Evolutionary conservation across 2,888 invertebrate species (phyloP).

Genomic region (Pharmacophagus antenor): DNA sequence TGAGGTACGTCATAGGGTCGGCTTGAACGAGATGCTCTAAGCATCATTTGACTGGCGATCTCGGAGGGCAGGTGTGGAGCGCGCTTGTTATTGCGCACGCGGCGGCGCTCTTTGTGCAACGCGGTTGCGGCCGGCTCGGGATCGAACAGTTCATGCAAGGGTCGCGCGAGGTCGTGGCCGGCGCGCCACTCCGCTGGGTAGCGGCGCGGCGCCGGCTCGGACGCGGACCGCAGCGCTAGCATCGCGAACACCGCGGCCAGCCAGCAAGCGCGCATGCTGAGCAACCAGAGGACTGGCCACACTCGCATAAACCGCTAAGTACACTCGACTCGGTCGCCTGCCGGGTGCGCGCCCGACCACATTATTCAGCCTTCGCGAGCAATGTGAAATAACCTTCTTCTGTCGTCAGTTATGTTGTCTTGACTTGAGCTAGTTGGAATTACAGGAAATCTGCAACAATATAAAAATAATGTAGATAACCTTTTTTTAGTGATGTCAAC

Average conservation of each 20-base stretch:
- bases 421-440: not conserved
- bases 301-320: slow-evolving; percentile 66
- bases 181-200: slow-evolving; percentile 59
- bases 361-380: slow-evolving; percentile 57
- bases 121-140: slow-evolving; percentile 57
- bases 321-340: slow-evolving; percentile 58
- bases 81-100: slow-evolving; percentile 64
- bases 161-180: slow-evolving; percentile 57
- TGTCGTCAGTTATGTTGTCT: slow-evolving; percentile 1
- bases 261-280: slow-evolving; percentile 72
- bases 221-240: slow-evolving; percentile 66
- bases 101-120: slow-evolving; percentile 53
- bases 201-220: slow-evolving; percentile 64
- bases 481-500: too few relatives aligned
- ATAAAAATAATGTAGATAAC: not conserved
- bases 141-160: slow-evolving; percentile 68
- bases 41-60: slow-evolving; percentile 88
- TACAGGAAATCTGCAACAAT: slow-evolving; percentile 22
- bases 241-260: slow-evolving; percentile 67
- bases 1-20: slow-evolving; percentile 92
- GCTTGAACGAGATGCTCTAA: slow-evolving; percentile 87
- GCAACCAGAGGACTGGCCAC: slow-evolving; percentile 59
- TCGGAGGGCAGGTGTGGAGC: slow-evolving; percentile 74
- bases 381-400: slow-evolving; percentile 1
- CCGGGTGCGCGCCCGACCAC: slow-evolving; percentile 71